Percentiles rank a stretch among this genome's conserved stretches.
Conservation (phyloP, 2,113 vertebrate species). For the Gymnocephalus cernua region DNA sequence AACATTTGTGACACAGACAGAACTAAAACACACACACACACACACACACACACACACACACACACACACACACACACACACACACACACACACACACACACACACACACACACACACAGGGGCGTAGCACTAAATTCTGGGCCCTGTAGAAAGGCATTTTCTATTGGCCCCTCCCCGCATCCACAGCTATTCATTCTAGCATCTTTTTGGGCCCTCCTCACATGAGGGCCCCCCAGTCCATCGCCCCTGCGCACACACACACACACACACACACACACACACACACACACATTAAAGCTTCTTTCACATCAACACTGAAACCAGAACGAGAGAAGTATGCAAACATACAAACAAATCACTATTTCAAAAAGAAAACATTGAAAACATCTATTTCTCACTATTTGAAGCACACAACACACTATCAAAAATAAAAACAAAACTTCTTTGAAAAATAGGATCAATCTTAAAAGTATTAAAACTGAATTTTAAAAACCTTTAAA, state of each 20-base stretch:
- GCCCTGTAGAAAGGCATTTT: too few relatives aligned
- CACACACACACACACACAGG: not conserved
- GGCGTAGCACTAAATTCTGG: too few relatives aligned
- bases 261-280: too few relatives aligned
- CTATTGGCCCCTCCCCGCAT: too few relatives aligned
- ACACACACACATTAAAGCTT: conserved; percentile 50
- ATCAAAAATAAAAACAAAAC: conserved; percentile 80
- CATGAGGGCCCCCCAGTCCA: too few relatives aligned
- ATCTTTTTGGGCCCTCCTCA: too few relatives aligned
- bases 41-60: too few relatives aligned
- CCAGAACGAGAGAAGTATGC: conserved; percentile 40
- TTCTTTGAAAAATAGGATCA: conserved; percentile 71
- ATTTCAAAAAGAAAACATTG: conserved; percentile 3
- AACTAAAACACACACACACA: conserved; percentile 1
- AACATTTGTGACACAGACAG: conserved; percentile 54
- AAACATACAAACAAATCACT: conserved; percentile 57
- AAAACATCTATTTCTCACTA: conserved; percentile 52
- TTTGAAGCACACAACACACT: conserved; percentile 65
- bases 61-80: too few relatives aligned
- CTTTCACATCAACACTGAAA: conserved; percentile 62
- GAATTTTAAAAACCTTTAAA: conserved; percentile 68
- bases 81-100: too few relatives aligned
- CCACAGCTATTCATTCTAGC: too few relatives aligned
- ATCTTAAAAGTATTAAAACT: conserved; percentile 63
- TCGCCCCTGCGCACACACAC: too few relatives aligned